These are phyloP conservation scores for Spodoptera littoralis DNA, from an alignment of 2,888 invertebrate genomes.

Conservation along the genomic window DNA sequence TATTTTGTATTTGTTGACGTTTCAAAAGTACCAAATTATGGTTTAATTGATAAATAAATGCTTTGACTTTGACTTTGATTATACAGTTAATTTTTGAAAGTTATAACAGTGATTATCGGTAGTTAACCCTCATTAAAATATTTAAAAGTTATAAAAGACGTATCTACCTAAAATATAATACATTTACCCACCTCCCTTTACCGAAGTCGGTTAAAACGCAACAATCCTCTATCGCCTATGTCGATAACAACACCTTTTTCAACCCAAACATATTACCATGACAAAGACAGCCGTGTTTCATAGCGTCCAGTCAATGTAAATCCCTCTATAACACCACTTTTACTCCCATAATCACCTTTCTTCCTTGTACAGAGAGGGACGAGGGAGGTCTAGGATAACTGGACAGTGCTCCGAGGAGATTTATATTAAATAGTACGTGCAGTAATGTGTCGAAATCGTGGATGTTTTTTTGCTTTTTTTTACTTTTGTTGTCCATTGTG, in stretches of 20 bases:
- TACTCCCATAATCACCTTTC: not conserved
- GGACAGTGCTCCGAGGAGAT: constrained; percentile 53
- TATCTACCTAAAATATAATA: no score
- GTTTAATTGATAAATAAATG: no score
- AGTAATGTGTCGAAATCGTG: constrained; percentile 59
- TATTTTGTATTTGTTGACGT: no score
- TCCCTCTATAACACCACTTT: constrained; percentile 13
- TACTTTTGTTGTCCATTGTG: not conserved
- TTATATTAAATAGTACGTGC: constrained; percentile 56
- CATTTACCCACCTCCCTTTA: no score
- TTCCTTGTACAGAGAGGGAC: not conserved
- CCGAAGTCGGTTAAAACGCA: no score
- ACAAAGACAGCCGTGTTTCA: constrained; percentile 23
- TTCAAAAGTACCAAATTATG: no score
- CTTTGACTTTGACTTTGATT: no score
- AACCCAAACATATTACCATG: constrained; percentile 42
- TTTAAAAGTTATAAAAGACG: no score
- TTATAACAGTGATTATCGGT: no score
- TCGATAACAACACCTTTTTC: constrained; percentile 29
- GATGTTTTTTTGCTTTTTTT: constrained; percentile 34
- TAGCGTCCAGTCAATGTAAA: constrained; percentile 31
- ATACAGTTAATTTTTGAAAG: no score
- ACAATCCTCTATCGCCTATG: not conserved
- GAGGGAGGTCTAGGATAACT: constrained; percentile 34
- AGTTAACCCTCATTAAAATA: no score